Conservation (phyloP, 2,797 vertebrate genomes). For the Peromyscus attwateri region DNA sequence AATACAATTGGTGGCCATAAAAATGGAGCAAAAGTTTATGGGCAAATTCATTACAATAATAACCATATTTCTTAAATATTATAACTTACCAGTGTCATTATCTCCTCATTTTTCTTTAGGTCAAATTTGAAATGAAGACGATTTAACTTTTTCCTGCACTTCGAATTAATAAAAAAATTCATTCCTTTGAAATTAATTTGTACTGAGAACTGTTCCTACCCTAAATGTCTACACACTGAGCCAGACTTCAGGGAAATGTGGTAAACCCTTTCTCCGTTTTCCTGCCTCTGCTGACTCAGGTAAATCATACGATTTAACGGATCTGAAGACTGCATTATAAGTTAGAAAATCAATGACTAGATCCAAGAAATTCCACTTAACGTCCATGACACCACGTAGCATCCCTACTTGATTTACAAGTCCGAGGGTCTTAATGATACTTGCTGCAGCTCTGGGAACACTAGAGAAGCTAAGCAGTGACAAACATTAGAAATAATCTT, state of each 20-base stretch:
- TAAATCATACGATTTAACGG: neutral
- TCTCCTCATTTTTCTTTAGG: neutral
- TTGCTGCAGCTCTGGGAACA: neutral
- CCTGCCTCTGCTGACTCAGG: neutral
- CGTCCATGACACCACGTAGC: neutral
- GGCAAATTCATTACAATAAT: constrained; percentile 1
- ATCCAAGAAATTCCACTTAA: neutral
- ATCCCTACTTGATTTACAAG: neutral
- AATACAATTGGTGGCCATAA: neutral
- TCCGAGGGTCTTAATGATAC: neutral
- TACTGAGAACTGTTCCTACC: neutral
- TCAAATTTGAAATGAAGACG: neutral
- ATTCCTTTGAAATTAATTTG: constrained; percentile 49
- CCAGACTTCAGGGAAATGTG: neutral
- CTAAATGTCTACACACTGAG: neutral
- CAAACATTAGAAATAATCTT: neutral
- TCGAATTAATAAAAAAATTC: neutral
- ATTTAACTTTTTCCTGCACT: neutral
- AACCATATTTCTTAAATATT: neutral
- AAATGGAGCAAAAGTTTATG: neutral
- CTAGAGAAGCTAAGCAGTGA: neutral
- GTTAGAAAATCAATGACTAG: neutral
- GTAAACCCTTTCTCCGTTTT: neutral
- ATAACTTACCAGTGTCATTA: neutral
- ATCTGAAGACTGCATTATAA: neutral